These are phyloP conservation scores for Lasioglossum figueresi DNA, from an alignment of 2,888 invertebrate species.

Conservation along the genomic window DNA sequence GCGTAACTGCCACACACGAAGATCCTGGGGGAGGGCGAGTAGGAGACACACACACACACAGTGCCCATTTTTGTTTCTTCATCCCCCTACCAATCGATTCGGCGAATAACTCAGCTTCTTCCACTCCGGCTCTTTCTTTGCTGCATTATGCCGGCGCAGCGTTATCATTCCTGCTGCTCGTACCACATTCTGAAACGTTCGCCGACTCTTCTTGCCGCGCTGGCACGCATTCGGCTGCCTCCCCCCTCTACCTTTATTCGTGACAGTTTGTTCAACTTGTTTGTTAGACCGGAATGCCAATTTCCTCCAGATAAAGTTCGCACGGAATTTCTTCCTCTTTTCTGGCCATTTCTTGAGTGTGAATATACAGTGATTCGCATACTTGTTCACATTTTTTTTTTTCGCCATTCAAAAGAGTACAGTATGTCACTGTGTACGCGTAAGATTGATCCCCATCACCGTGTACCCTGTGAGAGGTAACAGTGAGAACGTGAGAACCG, in stretches of 20 bases:
- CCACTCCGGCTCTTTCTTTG: background rate
- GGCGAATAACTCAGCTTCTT: constrained; percentile 26
- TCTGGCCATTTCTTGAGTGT: background rate
- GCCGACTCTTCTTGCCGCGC: constrained; percentile 4
- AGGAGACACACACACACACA: background rate
- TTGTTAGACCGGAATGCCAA: constrained; percentile 11
- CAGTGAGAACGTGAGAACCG: no score
- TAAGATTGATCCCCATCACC: background rate
- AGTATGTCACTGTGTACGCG: background rate
- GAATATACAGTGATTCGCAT: background rate
- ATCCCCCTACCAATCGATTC: constrained; percentile 32
- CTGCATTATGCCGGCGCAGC: constrained; percentile 13
- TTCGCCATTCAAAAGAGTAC: background rate
- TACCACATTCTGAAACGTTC: background rate
- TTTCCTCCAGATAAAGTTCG: background rate
- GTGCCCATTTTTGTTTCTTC: constrained; percentile 42
- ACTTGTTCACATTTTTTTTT: background rate
- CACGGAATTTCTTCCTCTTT: background rate
- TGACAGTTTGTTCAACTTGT: constrained; percentile 3
- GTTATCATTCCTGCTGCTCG: constrained; percentile 18
- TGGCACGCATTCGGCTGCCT: background rate
- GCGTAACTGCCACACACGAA: constrained; percentile 38
- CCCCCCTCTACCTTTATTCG: background rate
- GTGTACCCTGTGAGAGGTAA: background rate
- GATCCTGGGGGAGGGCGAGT: background rate